Evolutionary conservation across 2,113 vertebrate species (phyloP).

Genomic region (Silurus glanis): DNA sequence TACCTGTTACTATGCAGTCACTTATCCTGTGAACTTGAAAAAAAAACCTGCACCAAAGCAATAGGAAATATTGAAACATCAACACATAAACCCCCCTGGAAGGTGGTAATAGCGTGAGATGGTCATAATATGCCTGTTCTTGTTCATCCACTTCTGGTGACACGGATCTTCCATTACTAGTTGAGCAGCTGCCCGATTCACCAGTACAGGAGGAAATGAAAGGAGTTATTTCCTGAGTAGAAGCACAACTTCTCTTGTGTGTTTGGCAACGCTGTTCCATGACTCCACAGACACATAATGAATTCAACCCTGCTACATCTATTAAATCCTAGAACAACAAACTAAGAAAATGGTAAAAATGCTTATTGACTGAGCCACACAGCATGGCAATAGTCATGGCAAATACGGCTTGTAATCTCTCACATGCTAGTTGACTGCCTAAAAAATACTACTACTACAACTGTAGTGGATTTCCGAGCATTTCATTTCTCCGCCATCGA

Average conservation of each 20-base stretch:
- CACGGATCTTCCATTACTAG: slow-evolving; percentile 65
- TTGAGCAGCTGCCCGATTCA: slow-evolving; percentile 51
- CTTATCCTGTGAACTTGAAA: neutral
- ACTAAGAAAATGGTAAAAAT: slow-evolving; percentile 13
- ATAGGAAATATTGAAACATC: neutral
- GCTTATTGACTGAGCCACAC: slow-evolving; percentile 3
- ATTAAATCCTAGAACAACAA: slow-evolving; percentile 30
- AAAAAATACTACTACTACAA: neutral
- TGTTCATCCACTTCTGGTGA: slow-evolving; percentile 57
- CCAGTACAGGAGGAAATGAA: slow-evolving; percentile 61
- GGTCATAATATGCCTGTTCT: slow-evolving; percentile 17
- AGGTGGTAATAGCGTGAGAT: neutral
- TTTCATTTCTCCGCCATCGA: neutral
- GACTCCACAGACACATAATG: slow-evolving; percentile 44
- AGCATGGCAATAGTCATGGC: slow-evolving; percentile 15
- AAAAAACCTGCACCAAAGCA: slow-evolving; percentile 23
- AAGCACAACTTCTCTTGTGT: slow-evolving; percentile 56
- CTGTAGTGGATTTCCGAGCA: neutral
- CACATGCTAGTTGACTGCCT: neutral
- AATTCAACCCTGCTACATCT: slow-evolving; percentile 50
- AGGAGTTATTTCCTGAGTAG: slow-evolving; percentile 71
- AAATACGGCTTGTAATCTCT: slow-evolving; percentile 9
- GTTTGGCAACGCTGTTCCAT: slow-evolving; percentile 45
- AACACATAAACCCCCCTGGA: slow-evolving; percentile 13
- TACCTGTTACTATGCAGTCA: neutral